Conservation (phyloP, 1,140 invertebrate species). For the Muscidifurax raptorellus region DNA sequence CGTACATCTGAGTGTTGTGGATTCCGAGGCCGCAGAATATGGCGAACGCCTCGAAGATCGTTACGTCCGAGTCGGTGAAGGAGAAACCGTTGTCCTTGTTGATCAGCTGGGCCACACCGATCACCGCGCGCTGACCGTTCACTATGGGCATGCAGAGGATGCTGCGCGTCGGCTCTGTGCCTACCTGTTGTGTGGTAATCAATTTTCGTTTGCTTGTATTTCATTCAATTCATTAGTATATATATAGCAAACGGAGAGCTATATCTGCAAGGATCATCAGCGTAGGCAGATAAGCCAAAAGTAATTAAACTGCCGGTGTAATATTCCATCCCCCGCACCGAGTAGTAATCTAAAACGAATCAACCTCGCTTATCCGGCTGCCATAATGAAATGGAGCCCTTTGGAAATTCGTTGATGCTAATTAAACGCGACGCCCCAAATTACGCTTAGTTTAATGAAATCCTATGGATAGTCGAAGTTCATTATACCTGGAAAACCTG, state of each 20-base stretch:
- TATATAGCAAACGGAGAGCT: no score
- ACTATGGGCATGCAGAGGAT: slow-evolving; percentile 95
- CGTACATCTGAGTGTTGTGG: slow-evolving; percentile 98
- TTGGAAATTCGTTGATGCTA: not conserved
- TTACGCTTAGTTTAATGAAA: not conserved
- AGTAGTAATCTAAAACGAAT: not conserved
- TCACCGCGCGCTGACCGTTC: slow-evolving; percentile 90
- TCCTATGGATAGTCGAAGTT: not conserved
- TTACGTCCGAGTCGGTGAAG: slow-evolving; percentile 79
- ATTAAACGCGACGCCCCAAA: not conserved
- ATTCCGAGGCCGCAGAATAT: slow-evolving; percentile 98
- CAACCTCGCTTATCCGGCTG: not conserved
- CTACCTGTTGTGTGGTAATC: slow-evolving; percentile 53
- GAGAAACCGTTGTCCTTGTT: slow-evolving; percentile 82
- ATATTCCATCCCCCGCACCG: not conserved
- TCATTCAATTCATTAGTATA: not conserved
- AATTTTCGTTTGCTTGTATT: not conserved
- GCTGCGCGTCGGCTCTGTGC: slow-evolving; percentile 79
- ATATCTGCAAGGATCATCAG: no score
- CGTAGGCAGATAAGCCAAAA: not conserved
- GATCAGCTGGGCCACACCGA: slow-evolving; percentile 95
- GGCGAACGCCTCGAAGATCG: slow-evolving; percentile 95
- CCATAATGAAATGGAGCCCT: not conserved
- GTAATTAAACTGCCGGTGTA: not conserved
- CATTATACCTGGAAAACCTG: slow-evolving; percentile 72